phyloP scores from a whole-genome alignment of 2,797 vertebrate species.

The Cottoperca gobio region DNA sequence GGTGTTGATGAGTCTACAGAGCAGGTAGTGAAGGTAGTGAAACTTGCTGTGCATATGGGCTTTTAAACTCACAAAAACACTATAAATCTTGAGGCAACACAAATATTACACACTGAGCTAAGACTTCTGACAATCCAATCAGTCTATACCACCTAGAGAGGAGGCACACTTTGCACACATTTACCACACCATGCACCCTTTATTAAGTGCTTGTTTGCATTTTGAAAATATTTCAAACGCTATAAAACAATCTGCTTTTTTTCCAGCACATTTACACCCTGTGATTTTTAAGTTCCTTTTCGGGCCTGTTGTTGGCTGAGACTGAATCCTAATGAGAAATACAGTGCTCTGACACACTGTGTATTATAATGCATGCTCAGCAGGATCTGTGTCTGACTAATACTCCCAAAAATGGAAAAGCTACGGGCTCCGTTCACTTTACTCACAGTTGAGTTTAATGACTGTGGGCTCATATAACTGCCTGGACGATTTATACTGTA shows the following conservation, averaged over 20 bases:
- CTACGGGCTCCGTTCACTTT: slow-evolving; percentile 20
- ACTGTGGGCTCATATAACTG: neutral
- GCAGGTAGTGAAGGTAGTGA: neutral
- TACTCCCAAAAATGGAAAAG: slow-evolving; percentile 32
- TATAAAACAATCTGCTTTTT: slow-evolving; percentile 20
- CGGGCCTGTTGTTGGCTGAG: slow-evolving; percentile 28
- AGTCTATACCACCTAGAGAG: neutral
- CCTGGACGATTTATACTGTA: slow-evolving; percentile 3
- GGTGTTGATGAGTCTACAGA: neutral
- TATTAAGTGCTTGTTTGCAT: slow-evolving; percentile 41
- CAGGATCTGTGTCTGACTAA: slow-evolving; percentile 64
- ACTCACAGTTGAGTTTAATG: slow-evolving; percentile 4
- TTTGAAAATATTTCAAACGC: slow-evolving; percentile 26
- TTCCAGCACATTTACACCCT: slow-evolving; percentile 11
- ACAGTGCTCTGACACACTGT: slow-evolving; percentile 39
- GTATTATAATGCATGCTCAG: slow-evolving; percentile 57
- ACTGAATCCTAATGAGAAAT: slow-evolving; percentile 31
- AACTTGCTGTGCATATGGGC: neutral
- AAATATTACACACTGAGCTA: neutral
- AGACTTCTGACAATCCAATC: neutral
- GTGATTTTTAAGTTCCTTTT: slow-evolving; percentile 40
- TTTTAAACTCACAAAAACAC: slow-evolving; percentile 4
- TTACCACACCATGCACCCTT: neutral
- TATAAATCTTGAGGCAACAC: neutral
- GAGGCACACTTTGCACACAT: slow-evolving; percentile 14